Percentiles rank a stretch among this genome's conserved stretches.
These are phyloP conservation scores for Beris chalybata DNA, from an alignment of 2,888 invertebrate species.

Conservation along the genomic window DNA sequence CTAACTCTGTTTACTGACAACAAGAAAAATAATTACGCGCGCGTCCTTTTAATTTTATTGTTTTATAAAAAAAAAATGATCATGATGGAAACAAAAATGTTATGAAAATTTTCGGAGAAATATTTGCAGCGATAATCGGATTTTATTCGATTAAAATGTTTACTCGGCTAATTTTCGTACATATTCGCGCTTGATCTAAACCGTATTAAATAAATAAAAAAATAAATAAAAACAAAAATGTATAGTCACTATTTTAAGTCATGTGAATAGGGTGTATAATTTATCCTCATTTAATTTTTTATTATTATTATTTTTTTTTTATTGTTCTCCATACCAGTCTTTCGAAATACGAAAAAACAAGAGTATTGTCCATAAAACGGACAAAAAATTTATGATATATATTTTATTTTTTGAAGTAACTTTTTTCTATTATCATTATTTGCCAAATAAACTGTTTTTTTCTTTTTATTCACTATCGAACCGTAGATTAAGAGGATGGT, in stretches of 20 bases:
- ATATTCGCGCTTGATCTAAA: not conserved
- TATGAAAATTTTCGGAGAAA: conserved; percentile 26
- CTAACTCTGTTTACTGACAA: not conserved
- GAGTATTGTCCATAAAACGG: conserved; percentile 8
- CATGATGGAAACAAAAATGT: not conserved
- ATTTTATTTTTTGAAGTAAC: conserved; percentile 2
- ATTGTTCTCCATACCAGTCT: conserved; percentile 1
- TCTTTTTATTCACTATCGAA: conserved; percentile 20
- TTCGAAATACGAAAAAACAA: conserved; percentile 15
- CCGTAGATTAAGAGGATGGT: not conserved
- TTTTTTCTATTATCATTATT: conserved; percentile 10
- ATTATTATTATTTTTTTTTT: no score
- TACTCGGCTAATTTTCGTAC: conserved; percentile 21
- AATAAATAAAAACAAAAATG: conserved; percentile 49
- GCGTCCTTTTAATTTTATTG: conserved; percentile 33
- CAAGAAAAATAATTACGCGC: conserved; percentile 29
- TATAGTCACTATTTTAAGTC: conserved; percentile 58
- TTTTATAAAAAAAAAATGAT: conserved; percentile 6
- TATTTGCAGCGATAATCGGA: conserved; percentile 30
- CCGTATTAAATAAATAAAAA: conserved; percentile 38
- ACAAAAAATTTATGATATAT: not conserved
- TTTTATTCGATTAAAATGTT: conserved; percentile 20
- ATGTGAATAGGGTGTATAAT: conserved; percentile 37
- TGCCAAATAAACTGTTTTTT: conserved; percentile 24
- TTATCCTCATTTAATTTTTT: conserved; percentile 12